These are phyloP conservation scores for Chirona hameri DNA, from an alignment of 2,888 invertebrate species.

Conservation along the genomic window DNA sequence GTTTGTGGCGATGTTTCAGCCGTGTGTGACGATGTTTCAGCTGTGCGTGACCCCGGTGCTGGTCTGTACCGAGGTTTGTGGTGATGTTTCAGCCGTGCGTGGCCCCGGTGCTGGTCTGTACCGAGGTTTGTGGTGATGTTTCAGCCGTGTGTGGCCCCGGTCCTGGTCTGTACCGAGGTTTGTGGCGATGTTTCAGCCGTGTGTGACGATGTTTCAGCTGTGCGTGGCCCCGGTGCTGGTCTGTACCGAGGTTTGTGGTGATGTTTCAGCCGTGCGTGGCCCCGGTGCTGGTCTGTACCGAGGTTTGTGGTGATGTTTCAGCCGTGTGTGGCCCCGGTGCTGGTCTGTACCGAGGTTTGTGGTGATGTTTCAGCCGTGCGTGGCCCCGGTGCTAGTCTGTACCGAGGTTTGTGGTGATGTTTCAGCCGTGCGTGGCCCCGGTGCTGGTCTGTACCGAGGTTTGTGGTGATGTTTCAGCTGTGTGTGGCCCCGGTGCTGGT, in stretches of 20 bases:
- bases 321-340: too few species aligned
- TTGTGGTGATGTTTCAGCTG: conserved; percentile 42
- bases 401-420: neutral
- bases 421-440: conserved; percentile 73
- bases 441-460: conserved; percentile 78
- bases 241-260: neutral
- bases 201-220: too few species aligned
- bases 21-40: too few species aligned
- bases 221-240: neutral
- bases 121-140: conserved; percentile 61
- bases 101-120: conserved; percentile 79
- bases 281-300: conserved; percentile 76
- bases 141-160: too few species aligned
- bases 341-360: neutral
- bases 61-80: neutral
- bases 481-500: neutral
- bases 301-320: conserved; percentile 56
- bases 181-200: neutral
- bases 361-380: neutral
- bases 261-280: conserved; percentile 67
- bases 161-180: neutral
- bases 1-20: neutral
- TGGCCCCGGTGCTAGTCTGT: neutral
- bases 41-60: too few species aligned
- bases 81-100: conserved; percentile 62